Conservation (phyloP, 2,113 vertebrate genomes). For the Grammomys surdaster region DNA sequence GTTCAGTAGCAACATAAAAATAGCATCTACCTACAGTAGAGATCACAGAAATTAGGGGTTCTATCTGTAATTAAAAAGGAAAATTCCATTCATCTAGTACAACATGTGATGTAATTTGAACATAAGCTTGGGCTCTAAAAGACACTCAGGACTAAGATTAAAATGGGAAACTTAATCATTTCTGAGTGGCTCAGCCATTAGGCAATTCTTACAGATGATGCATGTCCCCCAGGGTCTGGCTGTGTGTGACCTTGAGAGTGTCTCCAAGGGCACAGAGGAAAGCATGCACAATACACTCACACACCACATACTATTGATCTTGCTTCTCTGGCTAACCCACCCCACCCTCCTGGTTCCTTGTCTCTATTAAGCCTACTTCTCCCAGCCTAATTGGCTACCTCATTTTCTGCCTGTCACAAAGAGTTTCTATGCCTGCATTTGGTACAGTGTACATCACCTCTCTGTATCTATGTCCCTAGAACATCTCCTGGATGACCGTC, state of each 20-base stretch:
- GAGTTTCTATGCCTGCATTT: not conserved
- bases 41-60: not conserved
- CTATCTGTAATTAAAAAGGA: not conserved
- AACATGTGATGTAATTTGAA: not conserved
- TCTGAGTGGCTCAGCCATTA: not conserved
- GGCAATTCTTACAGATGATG: not conserved
- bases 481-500: not conserved
- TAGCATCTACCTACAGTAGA: not conserved
- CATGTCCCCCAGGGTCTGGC: accelerated
- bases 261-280: accelerated
- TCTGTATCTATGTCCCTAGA: not conserved
- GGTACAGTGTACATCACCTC: no score
- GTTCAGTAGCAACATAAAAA: not conserved
- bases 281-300: not conserved
- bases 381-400: not conserved
- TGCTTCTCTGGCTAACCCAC: not conserved
- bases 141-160: not conserved
- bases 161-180: not conserved
- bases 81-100: not conserved
- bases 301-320: not conserved
- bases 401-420: not conserved
- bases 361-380: not conserved
- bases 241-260: not conserved
- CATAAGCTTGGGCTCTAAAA: not conserved
- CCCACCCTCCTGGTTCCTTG: not conserved